Evolutionary conservation across 2,797 vertebrate genomes (phyloP), one percentile per base, ranked within the genome.

Genomic region (Sebastes matsubarae): DNA sequence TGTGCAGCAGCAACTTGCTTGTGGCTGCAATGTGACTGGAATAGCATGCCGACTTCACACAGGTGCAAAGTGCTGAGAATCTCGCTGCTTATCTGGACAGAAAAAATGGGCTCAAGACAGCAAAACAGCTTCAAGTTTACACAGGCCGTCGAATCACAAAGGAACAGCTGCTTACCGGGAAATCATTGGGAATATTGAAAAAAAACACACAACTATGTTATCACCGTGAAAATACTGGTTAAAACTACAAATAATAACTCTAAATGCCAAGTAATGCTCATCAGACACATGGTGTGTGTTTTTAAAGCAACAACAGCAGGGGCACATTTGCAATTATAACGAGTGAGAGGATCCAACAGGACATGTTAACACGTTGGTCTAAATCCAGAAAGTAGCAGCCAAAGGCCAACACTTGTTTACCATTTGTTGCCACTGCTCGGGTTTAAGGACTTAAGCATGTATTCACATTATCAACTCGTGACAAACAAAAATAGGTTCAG

Each of bases 111-210:
- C 34, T 67, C 27, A 11, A 24, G 46, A 58, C 9, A 18, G 57
- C 50, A 25, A 58, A 64, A 32, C 42, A 66, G 65, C 57, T 55
- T 42, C 1, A 20, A 11, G 12, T 72, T 38, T 74, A 18, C 18
- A 29, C 34, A 32, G 38, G 14, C 1, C 1, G 34, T 63, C 42
- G n/a, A 68, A 77, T 83, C 73, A 71, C 59, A 80, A 55, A 64
- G 77, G 4, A 77, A 20, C 80, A 83, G 73, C 65, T 77, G 84
- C 69, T 67, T 11, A 18, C 6, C 2, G 27, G 22, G 6, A 63
- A 81, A 81, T 55, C 11, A 32, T 8, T 8, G 22, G 38, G 6
- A 57, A 55, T 54, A 77, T 8, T 14, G 18, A 24, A 59, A 24
- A 34, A 42, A 46, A 46, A 46, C 14, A 20, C 36, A 36, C 22